Percentiles rank a stretch among this genome's conserved stretches.
Evolutionary conservation across 2,113 vertebrate species (phyloP).

Genomic region (Strix aluco): DNA sequence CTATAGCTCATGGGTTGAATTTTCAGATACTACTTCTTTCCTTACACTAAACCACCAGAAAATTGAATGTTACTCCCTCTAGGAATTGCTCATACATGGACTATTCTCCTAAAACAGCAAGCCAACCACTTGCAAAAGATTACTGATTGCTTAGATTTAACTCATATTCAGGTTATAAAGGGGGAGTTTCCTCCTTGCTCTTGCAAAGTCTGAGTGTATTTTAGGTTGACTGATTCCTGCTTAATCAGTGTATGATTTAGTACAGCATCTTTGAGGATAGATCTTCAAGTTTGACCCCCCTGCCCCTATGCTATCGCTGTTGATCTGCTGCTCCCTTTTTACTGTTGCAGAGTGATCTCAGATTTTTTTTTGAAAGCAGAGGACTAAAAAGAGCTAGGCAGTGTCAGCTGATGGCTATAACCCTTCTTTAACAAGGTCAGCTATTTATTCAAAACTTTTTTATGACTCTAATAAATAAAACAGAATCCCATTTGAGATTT

Average conservation of each 20-base stretch:
- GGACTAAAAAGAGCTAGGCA: background rate
- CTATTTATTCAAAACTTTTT: background rate
- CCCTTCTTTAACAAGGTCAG: background rate
- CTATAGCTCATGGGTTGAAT: background rate
- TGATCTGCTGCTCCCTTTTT: background rate
- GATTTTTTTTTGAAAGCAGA: background rate
- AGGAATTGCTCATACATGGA: background rate
- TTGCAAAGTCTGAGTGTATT: background rate
- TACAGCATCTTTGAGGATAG: background rate
- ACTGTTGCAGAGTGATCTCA: background rate
- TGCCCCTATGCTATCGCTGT: rapidly evolving
- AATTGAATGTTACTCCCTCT: background rate
- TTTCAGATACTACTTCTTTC: background rate
- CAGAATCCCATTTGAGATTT: background rate
- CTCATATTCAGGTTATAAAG: background rate
- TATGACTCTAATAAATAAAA: background rate
- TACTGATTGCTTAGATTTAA: background rate
- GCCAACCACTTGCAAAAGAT: background rate
- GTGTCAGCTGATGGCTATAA: background rate
- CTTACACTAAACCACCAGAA: background rate
- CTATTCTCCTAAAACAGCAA: background rate
- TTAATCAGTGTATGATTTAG: background rate
- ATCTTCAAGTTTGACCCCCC: background rate
- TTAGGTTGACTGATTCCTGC: background rate
- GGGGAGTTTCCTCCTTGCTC: background rate